A percentile compares a stretch with the other conserved stretches of the same genome.
These are phyloP conservation scores for Leptinotarsa peninsularis DNA, from an alignment of 2,888 invertebrate species.

Conservation along the genomic window DNA sequence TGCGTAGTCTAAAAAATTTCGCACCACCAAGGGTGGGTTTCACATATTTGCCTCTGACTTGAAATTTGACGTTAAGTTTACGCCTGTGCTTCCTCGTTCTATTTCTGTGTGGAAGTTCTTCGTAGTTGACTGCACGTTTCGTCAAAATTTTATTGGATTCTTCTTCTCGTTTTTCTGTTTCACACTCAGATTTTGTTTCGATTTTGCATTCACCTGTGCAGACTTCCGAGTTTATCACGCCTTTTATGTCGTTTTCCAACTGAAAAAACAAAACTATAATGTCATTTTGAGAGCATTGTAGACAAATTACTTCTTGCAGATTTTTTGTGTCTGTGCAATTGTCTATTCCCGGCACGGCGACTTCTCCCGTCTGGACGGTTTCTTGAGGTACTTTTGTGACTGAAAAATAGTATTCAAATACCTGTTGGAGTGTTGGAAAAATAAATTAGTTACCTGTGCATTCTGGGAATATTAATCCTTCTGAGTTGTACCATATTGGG, in stretches of 20 bases:
- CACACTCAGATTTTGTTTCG: conserved; percentile 47
- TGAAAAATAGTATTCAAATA: conserved; percentile 44
- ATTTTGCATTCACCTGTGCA: conserved; percentile 48
- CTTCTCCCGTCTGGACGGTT: conserved; percentile 66
- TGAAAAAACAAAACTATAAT: conserved; percentile 41
- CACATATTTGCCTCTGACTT: conserved; percentile 54
- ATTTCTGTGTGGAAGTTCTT: conserved; percentile 48
- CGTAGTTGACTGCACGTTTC: conserved; percentile 51
- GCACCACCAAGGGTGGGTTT: conserved; percentile 39
- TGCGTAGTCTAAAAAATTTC: conserved; percentile 33
- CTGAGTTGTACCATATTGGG: conserved; percentile 63
- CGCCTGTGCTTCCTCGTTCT: conserved; percentile 45
- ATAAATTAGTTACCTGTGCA: conserved; percentile 67
- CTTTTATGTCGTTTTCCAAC: conserved; percentile 53
- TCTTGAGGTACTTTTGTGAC: conserved; percentile 68
- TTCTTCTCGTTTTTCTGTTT: conserved; percentile 50
- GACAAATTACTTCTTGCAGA: conserved; percentile 60
- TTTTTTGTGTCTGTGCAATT: conserved; percentile 66
- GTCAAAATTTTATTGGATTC: conserved; percentile 53
- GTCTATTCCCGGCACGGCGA: conserved; percentile 57
- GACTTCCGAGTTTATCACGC: conserved; percentile 44
- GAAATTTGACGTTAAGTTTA: conserved; percentile 58
- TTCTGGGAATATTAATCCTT: conserved; percentile 68
- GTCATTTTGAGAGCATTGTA: not conserved
- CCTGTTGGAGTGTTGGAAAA: not conserved